A percentile compares a stretch with the other conserved stretches of the same genome.
Conservation (phyloP, 2,888 invertebrate genomes). For the Netelia virgata region DNA sequence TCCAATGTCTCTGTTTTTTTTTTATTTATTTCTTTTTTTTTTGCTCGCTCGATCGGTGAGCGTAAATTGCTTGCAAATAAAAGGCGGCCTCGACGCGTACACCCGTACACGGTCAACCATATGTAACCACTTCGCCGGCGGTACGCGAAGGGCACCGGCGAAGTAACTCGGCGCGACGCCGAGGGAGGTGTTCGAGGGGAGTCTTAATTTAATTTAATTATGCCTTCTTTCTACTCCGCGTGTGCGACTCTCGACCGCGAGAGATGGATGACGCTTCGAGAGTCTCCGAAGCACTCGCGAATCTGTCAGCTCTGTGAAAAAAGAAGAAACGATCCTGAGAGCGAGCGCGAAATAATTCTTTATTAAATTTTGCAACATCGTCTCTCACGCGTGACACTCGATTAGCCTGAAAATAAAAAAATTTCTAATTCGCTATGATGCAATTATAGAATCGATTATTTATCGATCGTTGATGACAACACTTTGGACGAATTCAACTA, state of each 20-base stretch:
- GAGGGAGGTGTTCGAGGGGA: constrained; percentile 61
- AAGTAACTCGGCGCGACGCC: constrained; percentile 24
- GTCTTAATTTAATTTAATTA: constrained; percentile 81
- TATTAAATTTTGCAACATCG: constrained; percentile 10
- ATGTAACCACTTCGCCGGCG: constrained; percentile 24
- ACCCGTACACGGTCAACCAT: constrained; percentile 53
- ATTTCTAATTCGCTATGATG: background rate
- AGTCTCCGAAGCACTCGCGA: constrained; percentile 46
- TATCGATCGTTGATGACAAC: background rate
- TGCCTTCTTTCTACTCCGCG: constrained; percentile 77
- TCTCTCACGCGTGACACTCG: background rate
- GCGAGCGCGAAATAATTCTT: background rate
- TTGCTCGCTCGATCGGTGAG: constrained; percentile 74
- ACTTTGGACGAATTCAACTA: background rate
- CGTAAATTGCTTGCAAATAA: constrained; percentile 83
- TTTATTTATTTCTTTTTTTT: too few species aligned
- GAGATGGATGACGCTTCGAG: constrained; percentile 78
- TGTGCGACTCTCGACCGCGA: constrained; percentile 70
- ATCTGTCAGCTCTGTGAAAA: constrained; percentile 12
- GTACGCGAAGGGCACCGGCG: constrained; percentile 26
- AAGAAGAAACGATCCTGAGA: too few species aligned
- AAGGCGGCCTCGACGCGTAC: constrained; percentile 71
- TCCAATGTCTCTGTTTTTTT: constrained; percentile 79
- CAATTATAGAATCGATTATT: background rate
- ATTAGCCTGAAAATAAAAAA: background rate